phyloP scores from a whole-genome alignment of 2,888 invertebrate species.

The Drosophila multiciliata region DNA sequence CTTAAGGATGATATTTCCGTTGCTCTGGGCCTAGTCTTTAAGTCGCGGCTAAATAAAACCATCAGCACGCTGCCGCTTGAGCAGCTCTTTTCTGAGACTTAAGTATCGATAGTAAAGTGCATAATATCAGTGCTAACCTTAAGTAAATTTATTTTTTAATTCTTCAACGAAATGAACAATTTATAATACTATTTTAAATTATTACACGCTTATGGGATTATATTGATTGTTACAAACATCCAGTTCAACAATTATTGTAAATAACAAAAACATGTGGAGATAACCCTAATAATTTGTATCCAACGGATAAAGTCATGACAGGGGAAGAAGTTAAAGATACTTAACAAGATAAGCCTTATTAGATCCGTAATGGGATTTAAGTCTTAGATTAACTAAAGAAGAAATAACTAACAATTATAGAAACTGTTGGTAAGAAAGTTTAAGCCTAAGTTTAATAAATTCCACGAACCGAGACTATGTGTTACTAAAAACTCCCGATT shows the following conservation, averaged over 20 bases:
- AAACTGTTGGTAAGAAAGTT: neutral
- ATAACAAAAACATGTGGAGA: neutral
- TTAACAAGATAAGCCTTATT: neutral
- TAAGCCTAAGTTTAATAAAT: neutral
- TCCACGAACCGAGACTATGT: neutral
- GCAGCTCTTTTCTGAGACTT: slow-evolving; percentile 52
- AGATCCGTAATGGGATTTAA: neutral
- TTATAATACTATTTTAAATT: neutral
- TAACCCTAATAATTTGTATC: neutral
- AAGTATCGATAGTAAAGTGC: neutral
- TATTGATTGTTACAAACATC: neutral
- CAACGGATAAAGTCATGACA: neutral
- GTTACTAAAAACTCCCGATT: neutral
- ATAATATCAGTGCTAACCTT: neutral
- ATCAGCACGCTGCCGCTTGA: slow-evolving; percentile 82
- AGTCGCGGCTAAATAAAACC: slow-evolving; percentile 79
- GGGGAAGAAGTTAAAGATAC: neutral
- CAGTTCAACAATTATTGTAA: neutral
- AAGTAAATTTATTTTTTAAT: neutral
- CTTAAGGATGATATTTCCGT: slow-evolving; percentile 80
- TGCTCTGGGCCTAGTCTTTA: slow-evolving; percentile 81
- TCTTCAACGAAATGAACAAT: neutral
- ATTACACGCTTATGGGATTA: neutral
- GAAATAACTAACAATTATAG: neutral
- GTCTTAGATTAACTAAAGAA: neutral